These are phyloP conservation scores for Cataglyphis cursor DNA, from an alignment of 2,888 invertebrate genomes.

Conservation along the genomic window DNA sequence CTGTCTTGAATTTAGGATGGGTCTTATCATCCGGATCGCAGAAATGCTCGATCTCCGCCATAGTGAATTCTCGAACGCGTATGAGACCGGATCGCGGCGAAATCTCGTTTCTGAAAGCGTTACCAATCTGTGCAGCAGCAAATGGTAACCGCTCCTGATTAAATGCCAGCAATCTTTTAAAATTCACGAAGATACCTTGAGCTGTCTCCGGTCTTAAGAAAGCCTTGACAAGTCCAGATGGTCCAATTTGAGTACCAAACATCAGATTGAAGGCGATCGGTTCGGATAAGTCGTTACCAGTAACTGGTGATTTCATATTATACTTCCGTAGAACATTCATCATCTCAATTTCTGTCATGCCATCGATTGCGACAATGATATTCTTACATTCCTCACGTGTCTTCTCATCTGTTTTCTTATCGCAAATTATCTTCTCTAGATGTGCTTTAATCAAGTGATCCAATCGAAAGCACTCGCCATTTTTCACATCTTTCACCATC, in stretches of 20 bases:
- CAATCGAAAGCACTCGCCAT: constrained; percentile 98
- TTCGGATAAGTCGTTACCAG: constrained; percentile 97
- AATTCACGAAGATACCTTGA: constrained; percentile 99
- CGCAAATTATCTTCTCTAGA: constrained; percentile 94
- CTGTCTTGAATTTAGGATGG: constrained; percentile 95
- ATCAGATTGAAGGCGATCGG: constrained; percentile 99
- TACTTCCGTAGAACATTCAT: constrained; percentile 93
- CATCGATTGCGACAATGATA: constrained; percentile 95
- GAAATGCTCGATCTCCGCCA: constrained; percentile 99
- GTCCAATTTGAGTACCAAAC: constrained; percentile 99
- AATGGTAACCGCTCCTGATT: constrained; percentile 98
- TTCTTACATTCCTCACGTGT: constrained; percentile 92
- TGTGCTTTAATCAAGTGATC: constrained; percentile 99
- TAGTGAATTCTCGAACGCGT: constrained; percentile 98
- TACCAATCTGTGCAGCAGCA: constrained; percentile 99
- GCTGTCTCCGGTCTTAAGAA: constrained; percentile 99
- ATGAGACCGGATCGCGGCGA: constrained; percentile 98
- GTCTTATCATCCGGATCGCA: constrained; percentile 96
- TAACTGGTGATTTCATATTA: constrained; percentile 97
- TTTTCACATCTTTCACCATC: constrained; percentile 99
- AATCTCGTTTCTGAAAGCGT: constrained; percentile 99
- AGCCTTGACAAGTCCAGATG: constrained; percentile 97
- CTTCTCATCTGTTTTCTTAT: constrained; percentile 93
- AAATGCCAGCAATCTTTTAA: constrained; percentile 98
- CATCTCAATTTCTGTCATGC: constrained; percentile 97